Evolutionary conservation across 2,797 vertebrate species (phyloP).

Genomic region (Manis pentadactyla): DNA sequence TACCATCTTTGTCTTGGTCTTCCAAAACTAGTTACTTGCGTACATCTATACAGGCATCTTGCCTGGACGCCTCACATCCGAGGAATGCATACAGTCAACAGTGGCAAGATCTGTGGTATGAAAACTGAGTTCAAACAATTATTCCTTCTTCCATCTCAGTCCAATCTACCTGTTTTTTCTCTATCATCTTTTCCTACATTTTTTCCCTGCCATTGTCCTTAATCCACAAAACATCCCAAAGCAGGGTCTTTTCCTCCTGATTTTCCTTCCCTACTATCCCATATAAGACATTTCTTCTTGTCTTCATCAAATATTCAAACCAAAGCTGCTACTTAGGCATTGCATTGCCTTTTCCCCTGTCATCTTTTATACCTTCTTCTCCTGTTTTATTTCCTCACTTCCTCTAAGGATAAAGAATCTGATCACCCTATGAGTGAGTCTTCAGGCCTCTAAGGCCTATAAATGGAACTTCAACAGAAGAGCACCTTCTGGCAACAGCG

Average conservation of each 20-base stretch:
- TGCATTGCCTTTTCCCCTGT: background rate
- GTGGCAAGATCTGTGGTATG: conserved; percentile 1
- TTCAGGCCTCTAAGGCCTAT: background rate
- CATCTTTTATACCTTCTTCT: background rate
- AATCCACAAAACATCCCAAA: too few relatives aligned
- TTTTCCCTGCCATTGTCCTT: background rate
- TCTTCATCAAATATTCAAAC: conserved; percentile 52
- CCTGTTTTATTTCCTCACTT: conserved; percentile 37
- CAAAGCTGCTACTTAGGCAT: background rate
- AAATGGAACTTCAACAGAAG: conserved; percentile 23
- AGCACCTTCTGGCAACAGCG: conserved; percentile 31
- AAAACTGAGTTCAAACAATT: conserved; percentile 45
- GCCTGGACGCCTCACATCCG: background rate
- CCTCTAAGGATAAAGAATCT: background rate
- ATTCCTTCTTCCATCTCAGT: conserved; percentile 14
- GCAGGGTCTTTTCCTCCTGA: background rate
- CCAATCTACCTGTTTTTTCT: background rate
- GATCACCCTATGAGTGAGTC: background rate
- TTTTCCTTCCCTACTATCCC: conserved; percentile 40
- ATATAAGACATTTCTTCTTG: background rate
- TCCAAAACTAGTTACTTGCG: conserved; percentile 23
- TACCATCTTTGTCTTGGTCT: conserved; percentile 28
- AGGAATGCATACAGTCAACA: background rate
- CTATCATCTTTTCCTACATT: background rate
- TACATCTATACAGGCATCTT: background rate